phyloP scores from a whole-genome alignment of 92 coral and sea anemone genomes.

The Metridium senile region DNA sequence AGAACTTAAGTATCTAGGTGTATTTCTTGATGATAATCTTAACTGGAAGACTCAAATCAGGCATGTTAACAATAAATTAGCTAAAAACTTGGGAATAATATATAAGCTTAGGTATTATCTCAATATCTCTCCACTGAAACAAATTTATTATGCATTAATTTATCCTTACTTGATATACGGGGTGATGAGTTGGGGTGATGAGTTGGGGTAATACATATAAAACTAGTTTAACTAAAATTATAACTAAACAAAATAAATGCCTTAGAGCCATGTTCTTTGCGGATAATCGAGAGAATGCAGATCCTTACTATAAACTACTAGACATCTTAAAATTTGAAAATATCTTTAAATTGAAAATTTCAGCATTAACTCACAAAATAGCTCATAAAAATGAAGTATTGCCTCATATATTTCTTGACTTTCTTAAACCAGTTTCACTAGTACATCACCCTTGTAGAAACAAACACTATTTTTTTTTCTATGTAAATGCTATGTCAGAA shows the following conservation, averaged over 20 bases:
- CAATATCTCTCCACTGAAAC: conserved; percentile 9
- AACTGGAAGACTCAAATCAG: conserved; percentile 37
- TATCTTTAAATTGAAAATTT: background rate
- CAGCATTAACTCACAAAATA: conserved; percentile 1
- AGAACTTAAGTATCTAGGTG: conserved; percentile 30
- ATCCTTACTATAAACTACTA: conserved; percentile 11
- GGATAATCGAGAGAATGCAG: conserved; percentile 14
- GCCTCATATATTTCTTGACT: background rate
- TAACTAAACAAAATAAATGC: conserved; percentile 38
- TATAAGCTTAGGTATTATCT: conserved; percentile 34
- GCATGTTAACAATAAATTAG: conserved; percentile 35
- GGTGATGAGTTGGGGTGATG: conserved; percentile 57
- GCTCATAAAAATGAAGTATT: background rate
- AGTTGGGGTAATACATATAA: conserved; percentile 53
- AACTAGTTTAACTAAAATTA: conserved; percentile 14
- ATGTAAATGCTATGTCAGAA: too few relatives aligned
- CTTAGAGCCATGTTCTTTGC: conserved; percentile 39
- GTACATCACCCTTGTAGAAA: too few relatives aligned
- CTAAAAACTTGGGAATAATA: conserved; percentile 43
- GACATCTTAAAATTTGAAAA: conserved; percentile 1
- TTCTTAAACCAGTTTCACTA: background rate
- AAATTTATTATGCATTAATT: conserved; percentile 34
- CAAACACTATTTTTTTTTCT: too few relatives aligned
- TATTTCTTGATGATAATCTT: conserved; percentile 35
- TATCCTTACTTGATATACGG: conserved; percentile 51